Evolutionary conservation across 2,797 vertebrate species (phyloP).

Genomic region (Enteromius treurensis): DNA sequence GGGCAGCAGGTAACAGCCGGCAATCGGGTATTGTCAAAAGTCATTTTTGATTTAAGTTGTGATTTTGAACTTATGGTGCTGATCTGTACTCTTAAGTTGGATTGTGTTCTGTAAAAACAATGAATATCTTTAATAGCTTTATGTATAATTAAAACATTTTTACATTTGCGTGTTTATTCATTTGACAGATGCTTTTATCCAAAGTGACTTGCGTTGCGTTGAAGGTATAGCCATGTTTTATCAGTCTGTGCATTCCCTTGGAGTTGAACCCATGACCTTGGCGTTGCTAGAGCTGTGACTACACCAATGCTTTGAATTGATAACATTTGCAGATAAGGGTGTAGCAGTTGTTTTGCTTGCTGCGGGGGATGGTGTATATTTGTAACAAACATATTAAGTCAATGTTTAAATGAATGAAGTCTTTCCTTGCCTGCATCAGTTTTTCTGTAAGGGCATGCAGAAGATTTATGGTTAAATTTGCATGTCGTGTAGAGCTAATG

Average conservation of each 20-base stretch:
- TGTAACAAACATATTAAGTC: background rate
- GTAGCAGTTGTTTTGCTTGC: constrained; percentile 3
- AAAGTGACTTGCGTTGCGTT: constrained; percentile 21
- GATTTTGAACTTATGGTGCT: background rate
- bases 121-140: background rate
- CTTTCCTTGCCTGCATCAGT: background rate
- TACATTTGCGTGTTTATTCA: constrained; percentile 8
- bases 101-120: background rate
- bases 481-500: background rate
- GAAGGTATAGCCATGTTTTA: constrained; percentile 15
- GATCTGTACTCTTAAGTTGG: background rate
- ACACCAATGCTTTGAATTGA: background rate
- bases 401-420: background rate
- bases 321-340: background rate
- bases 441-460: background rate
- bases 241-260: constrained; percentile 15
- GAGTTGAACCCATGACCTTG: background rate
- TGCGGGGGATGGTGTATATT: background rate
- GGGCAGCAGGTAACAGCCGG: constrained; percentile 89
- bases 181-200: constrained; percentile 35
- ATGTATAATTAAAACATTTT: background rate
- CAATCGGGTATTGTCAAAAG: background rate
- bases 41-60: background rate
- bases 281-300: background rate
- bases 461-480: background rate